Evolutionary conservation across 2,888 invertebrate genomes (phyloP).

Genomic region (Drosophila testacea): DNA sequence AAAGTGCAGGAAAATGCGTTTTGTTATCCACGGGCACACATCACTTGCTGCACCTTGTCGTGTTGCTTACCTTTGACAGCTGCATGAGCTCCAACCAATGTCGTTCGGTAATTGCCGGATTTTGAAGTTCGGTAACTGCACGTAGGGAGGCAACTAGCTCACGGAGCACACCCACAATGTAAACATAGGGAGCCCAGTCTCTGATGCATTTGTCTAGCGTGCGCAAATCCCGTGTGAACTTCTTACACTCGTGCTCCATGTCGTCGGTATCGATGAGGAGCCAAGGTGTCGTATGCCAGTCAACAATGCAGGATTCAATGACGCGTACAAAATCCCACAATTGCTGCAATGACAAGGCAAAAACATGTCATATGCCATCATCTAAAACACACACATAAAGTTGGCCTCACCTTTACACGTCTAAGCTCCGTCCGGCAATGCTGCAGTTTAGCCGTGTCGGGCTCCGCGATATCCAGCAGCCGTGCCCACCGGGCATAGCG

Average conservation of each 20-base stretch:
- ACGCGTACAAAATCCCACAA: slow-evolving; percentile 97
- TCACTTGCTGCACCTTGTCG: slow-evolving; percentile 23
- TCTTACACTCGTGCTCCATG: slow-evolving; percentile 98
- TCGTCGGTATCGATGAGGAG: slow-evolving; percentile 96
- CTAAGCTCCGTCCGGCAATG: slow-evolving; percentile 91
- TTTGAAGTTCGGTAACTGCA: slow-evolving; percentile 97
- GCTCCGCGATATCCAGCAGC: slow-evolving; percentile 94
- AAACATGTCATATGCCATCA: slow-evolving; percentile 16
- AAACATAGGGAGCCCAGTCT: slow-evolving; percentile 91
- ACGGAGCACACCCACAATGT: slow-evolving; percentile 93
- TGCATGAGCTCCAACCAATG: slow-evolving; percentile 98
- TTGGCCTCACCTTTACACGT: slow-evolving; percentile 88
- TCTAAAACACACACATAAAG: slow-evolving; percentile 1
- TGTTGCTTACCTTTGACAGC: slow-evolving; percentile 91
- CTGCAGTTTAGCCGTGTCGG: slow-evolving; percentile 92
- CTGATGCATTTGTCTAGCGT: slow-evolving; percentile 94
- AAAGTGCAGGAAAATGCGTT: neutral
- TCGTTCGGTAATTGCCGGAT: slow-evolving; percentile 96
- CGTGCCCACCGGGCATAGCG: slow-evolving; percentile 90
- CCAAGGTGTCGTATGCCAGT: slow-evolving; percentile 98
- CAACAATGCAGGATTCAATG: slow-evolving; percentile 92
- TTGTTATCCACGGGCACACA: slow-evolving; percentile 30
- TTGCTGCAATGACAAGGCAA: slow-evolving; percentile 85
- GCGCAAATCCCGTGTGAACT: slow-evolving; percentile 94
- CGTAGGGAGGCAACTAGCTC: slow-evolving; percentile 97